phyloP scores from a whole-genome alignment of 2,888 invertebrate genomes.

The Drosophila koepferae region DNA sequence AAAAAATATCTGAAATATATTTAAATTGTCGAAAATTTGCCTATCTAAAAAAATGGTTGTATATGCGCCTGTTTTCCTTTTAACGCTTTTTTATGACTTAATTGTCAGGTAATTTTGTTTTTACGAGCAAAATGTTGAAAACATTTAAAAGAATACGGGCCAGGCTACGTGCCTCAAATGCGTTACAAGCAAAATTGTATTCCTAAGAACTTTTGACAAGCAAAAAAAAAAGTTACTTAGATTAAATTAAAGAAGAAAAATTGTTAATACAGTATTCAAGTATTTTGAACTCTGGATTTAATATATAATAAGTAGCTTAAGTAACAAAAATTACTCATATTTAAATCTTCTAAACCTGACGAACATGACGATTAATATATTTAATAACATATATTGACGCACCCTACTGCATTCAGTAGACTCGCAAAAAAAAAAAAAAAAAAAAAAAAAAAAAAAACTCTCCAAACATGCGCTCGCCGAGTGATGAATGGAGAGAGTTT shows the following conservation, averaged over 20 bases:
- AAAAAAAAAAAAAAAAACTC: not conserved
- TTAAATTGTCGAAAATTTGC: not conserved
- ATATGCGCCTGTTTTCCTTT: not conserved
- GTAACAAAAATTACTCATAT: not conserved
- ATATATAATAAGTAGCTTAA: not conserved
- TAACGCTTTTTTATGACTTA: constrained; percentile 4
- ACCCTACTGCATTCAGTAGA: not conserved
- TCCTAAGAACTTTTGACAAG: not conserved
- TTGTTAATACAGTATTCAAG: not conserved
- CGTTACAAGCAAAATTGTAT: not conserved
- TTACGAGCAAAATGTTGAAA: not conserved
- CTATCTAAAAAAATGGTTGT: not conserved
- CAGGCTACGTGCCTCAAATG: constrained; percentile 2
- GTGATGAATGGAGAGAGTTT: not conserved
- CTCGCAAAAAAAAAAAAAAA: no score
- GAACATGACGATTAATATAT: not conserved
- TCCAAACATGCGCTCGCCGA: not conserved
- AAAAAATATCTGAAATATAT: not conserved
- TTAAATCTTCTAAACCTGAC: not conserved
- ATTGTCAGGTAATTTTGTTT: constrained; percentile 4
- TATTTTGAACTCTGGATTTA: not conserved
- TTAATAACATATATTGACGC: not conserved
- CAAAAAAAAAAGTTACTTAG: not conserved
- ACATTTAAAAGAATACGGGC: not conserved
- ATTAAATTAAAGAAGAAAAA: not conserved